phyloP scores from a whole-genome alignment of 2,888 invertebrate species.

The Auanema sp. region DNA sequence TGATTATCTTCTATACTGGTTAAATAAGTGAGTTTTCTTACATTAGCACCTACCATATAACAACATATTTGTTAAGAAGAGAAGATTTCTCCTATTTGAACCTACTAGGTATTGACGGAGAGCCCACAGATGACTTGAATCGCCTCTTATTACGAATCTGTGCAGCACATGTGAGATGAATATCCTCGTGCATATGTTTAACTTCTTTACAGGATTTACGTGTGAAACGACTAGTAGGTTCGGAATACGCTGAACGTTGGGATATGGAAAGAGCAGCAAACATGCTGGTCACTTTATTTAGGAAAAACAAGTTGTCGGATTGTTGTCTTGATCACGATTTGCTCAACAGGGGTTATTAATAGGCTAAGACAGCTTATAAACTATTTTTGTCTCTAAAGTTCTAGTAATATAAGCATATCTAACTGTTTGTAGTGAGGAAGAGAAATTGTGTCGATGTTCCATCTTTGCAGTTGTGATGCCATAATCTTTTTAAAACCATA shows the following conservation, averaged over 20 bases:
- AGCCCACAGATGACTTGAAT: constrained; percentile 52
- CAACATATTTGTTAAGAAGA: constrained; percentile 26
- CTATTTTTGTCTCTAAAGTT: too few species aligned
- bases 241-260: constrained; percentile 47
- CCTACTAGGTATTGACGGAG: constrained; percentile 34
- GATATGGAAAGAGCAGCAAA: constrained; percentile 53
- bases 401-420: too few species aligned
- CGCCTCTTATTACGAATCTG: constrained; percentile 45
- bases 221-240: constrained; percentile 32
- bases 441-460: too few species aligned
- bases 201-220: constrained; percentile 35
- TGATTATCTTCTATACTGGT: constrained; percentile 59
- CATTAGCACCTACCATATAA: neutral
- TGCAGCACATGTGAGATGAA: constrained; percentile 26
- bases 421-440: too few species aligned
- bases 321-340: constrained; percentile 52
- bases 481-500: too few species aligned
- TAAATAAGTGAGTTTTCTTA: constrained; percentile 48
- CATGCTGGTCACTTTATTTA: constrained; percentile 45
- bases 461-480: too few species aligned
- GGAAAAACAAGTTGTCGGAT: constrained; percentile 45
- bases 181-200: neutral
- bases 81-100: constrained; percentile 54
- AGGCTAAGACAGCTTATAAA: too few species aligned
- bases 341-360: neutral